Evolutionary conservation across 2,797 vertebrate genomes (phyloP), one percentile per base, ranked within the genome.

Genomic region (Anomalospiza imberbis): DNA sequence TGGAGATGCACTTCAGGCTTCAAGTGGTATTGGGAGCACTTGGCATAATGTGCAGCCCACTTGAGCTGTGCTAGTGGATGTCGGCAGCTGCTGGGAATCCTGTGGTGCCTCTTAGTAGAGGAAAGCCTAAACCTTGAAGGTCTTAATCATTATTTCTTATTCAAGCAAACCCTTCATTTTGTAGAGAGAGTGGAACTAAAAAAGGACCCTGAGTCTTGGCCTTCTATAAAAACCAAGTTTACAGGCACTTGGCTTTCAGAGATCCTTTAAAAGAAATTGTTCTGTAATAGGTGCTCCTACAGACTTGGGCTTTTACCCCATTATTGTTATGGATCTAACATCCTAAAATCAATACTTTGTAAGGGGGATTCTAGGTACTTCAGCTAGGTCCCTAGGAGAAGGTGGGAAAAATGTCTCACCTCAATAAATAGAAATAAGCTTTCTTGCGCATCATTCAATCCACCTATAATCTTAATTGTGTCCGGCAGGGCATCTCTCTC

Each of bases 21-120:
- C 91, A 94, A 97, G 89, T 83, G 93, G 77, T 85, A 62, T 21
- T 75, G 84, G 94, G 77, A 91, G 51, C 89, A 47, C 85, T 94
- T 45, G 74, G 62, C 58, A 75, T 89, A 94, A 93, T 75, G 36
- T 40, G 51, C 63, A 95, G 80, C 61, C 61, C 77, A 85, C 92
- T 96, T 94, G 85, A 95, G 61, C 94, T 83, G 78, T 85, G 83
- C 60, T 54, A n/a, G 17, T 47, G 76, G 34, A 51, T 71, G 42
- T 32, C 26, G 6, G 67, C 50, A 68, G 66, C 61, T 5, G 5
- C 70, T 67, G 79, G 36, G 72, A 87, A 63, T 73, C 7, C 4
- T 2, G 2, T 40, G 55, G 44, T 90, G 71, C 18, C 60, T 87
- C 13, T 76, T 47, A 21, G 13, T 5, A 67, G 47, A 81, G 48